phyloP scores from a whole-genome alignment of 2,113 vertebrate genomes.

The Electrona antarctica region DNA sequence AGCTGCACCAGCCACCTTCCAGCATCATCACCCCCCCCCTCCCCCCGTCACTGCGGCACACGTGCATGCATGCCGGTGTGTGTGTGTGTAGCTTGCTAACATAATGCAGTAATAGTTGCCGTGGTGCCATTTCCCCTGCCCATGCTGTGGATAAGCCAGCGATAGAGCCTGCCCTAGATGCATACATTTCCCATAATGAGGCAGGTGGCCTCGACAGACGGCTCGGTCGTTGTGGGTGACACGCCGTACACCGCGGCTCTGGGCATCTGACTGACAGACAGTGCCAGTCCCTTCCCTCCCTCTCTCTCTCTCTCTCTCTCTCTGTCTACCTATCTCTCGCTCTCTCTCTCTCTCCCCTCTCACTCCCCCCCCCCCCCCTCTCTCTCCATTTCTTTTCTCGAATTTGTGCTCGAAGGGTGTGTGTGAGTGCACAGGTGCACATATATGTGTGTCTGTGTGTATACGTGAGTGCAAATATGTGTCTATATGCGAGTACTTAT shows the following conservation, averaged over 20 bases:
- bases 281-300: slow-evolving; percentile 64
- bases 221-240: slow-evolving; percentile 74
- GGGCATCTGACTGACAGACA: slow-evolving; percentile 80
- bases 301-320: slow-evolving; percentile 35
- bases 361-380: not conserved
- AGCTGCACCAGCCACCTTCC: not conserved
- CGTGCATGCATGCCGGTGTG: slow-evolving; percentile 41
- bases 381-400: slow-evolving; percentile 42
- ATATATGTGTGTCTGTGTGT: slow-evolving; percentile 15
- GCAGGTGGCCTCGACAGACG: slow-evolving; percentile 78
- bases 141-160: slow-evolving; percentile 67
- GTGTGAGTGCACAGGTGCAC: slow-evolving; percentile 5
- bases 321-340: slow-evolving; percentile 23
- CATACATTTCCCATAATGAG: slow-evolving; percentile 80
- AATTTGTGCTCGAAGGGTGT: slow-evolving; percentile 21
- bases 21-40: slow-evolving; percentile 33
- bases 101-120: slow-evolving; percentile 75
- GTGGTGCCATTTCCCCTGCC: slow-evolving; percentile 71
- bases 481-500: slow-evolving; percentile 24
- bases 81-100: slow-evolving; percentile 65
- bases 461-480: slow-evolving; percentile 3
- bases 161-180: slow-evolving; percentile 75
- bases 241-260: slow-evolving; percentile 67
- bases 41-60: slow-evolving; percentile 28
- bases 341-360: slow-evolving; percentile 38